phyloP scores from a whole-genome alignment of 2,888 invertebrate genomes.

The Drosophila prostipennis region DNA sequence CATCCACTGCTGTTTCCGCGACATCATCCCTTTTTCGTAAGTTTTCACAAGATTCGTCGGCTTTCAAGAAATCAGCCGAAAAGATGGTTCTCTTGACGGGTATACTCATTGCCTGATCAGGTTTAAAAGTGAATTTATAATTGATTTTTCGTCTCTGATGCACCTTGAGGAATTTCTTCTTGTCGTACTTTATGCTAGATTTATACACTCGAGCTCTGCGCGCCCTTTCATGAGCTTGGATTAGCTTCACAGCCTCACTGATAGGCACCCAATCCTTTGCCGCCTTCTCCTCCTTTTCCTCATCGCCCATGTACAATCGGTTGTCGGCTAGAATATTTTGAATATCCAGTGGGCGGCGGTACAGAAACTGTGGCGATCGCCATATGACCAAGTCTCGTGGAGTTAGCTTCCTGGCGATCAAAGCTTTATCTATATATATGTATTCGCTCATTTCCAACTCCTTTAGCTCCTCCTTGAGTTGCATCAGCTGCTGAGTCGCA shows the following conservation, averaged over 20 bases:
- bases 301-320: conserved; percentile 60
- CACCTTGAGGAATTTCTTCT: conserved; percentile 55
- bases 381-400: conserved; percentile 87
- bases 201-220: conserved; percentile 76
- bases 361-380: conserved; percentile 80
- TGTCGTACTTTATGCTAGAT: conserved; percentile 64
- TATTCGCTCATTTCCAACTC: conserved; percentile 86
- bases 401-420: conserved; percentile 87
- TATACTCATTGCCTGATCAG: conserved; percentile 77
- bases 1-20: conserved; percentile 24
- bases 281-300: conserved; percentile 48
- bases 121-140: conserved; percentile 79
- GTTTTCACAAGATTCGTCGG: conserved; percentile 52
- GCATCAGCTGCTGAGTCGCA: conserved; percentile 84
- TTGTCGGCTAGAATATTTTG: conserved; percentile 74
- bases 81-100: conserved; percentile 80
- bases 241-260: conserved; percentile 76
- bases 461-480: conserved; percentile 86
- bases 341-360: conserved; percentile 82
- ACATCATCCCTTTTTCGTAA: conserved; percentile 40
- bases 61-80: conserved; percentile 72
- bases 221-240: conserved; percentile 85
- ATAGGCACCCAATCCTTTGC: conserved; percentile 62
- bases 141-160: conserved; percentile 51
- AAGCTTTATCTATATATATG: conserved; percentile 88